Evolutionary conservation across 2,797 vertebrate genomes (phyloP).

Genomic region (Dryobates pubescens): DNA sequence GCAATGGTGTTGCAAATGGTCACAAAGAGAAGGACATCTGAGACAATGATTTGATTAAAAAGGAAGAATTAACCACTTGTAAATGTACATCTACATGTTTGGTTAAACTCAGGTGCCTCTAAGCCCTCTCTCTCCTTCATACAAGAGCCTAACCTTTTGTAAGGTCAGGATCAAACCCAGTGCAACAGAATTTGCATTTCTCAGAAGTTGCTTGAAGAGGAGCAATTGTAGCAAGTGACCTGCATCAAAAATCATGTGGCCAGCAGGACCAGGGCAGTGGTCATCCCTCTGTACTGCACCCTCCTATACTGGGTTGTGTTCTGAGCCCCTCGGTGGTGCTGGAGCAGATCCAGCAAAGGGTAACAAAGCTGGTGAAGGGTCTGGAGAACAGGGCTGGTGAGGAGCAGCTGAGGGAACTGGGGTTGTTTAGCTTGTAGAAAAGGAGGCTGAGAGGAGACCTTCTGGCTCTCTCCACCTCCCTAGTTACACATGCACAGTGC

Average conservation of each 20-base stretch:
- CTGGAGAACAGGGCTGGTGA: too few species aligned
- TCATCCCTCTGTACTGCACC: background rate
- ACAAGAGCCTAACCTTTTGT: background rate
- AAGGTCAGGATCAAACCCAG: background rate
- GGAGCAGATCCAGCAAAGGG: background rate
- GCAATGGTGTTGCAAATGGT: background rate
- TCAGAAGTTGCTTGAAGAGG: background rate
- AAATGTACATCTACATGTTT: background rate
- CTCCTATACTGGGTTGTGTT: background rate
- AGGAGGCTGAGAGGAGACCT: too few species aligned
- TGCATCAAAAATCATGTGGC: background rate
- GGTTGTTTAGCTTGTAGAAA: too few species aligned
- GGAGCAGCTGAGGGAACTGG: too few species aligned
- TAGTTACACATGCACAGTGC: background rate
- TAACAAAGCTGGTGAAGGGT: background rate
- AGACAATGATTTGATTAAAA: background rate
- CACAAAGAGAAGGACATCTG: background rate
- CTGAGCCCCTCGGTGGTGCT: background rate
- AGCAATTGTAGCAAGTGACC: background rate
- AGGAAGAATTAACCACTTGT: fast-evolving
- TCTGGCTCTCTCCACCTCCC: too few species aligned
- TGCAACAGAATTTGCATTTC: background rate
- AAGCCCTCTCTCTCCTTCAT: background rate
- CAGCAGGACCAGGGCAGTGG: background rate
- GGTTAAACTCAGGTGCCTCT: background rate